A percentile compares a stretch with the other conserved stretches of the same genome.
Conservation (phyloP, 2,888 invertebrate genomes). For the Caenorhabditis japonica region DNA sequence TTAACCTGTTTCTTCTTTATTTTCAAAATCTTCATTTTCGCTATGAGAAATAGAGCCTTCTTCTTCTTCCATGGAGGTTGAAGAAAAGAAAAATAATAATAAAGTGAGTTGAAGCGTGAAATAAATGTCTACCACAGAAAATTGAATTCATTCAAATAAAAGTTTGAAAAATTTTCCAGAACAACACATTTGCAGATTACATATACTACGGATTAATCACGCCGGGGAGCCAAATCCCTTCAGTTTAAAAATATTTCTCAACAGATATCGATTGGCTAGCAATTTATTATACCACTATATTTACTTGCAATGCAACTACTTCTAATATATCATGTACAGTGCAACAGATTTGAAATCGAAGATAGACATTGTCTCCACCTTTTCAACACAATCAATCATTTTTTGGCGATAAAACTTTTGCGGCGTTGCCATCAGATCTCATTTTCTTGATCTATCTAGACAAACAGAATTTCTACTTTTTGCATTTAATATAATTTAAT, state of each 20-base stretch:
- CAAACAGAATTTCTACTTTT: neutral
- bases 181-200: no score
- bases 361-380: conserved; percentile 1
- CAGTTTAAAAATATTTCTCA: no score
- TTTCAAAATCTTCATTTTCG: conserved; percentile 31
- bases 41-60: conserved; percentile 27
- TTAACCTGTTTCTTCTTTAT: conserved; percentile 49
- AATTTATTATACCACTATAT: no score
- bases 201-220: no score
- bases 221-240: no score
- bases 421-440: conserved; percentile 8
- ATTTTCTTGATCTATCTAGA: conserved; percentile 13
- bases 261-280: no score
- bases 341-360: conserved; percentile 3
- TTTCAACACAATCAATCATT: conserved; percentile 38
- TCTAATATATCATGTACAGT: conserved; percentile 28
- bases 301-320: conserved; percentile 4
- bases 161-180: neutral
- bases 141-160: neutral
- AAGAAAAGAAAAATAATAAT: neutral
- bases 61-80: no score
- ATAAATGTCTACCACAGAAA: neutral
- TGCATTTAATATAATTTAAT: neutral
- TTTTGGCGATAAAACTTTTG: conserved; percentile 25
- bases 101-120: neutral